phyloP scores from a whole-genome alignment of 1,140 invertebrate species.

The Calliopsis andreniformis region DNA sequence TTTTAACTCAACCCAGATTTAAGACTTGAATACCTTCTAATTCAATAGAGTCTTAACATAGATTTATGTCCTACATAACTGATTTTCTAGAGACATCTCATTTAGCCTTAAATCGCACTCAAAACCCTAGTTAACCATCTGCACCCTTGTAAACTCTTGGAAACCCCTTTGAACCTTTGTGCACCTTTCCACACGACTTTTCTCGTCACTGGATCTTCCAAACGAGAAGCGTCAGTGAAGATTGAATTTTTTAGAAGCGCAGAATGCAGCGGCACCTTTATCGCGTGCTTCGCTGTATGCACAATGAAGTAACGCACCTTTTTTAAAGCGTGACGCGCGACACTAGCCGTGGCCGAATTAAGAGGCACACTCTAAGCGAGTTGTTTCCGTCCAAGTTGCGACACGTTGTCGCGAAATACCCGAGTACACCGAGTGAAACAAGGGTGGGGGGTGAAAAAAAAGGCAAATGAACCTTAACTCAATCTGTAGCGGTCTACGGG shows the following conservation, averaged over 20 bases:
- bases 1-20: no score
- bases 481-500: slow-evolving; percentile 58
- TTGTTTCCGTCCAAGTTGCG: slow-evolving; percentile 65
- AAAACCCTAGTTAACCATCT: no score
- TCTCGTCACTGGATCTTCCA: no score
- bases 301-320: slow-evolving; percentile 56
- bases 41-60: no score
- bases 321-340: slow-evolving; percentile 56
- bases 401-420: slow-evolving; percentile 57
- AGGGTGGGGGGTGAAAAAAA: slow-evolving; percentile 6
- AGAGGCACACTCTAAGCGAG: slow-evolving; percentile 61
- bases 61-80: no score
- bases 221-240: neutral
- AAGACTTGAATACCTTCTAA: no score
- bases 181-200: no score
- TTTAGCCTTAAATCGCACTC: no score
- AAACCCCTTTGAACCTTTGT: no score
- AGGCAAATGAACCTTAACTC: slow-evolving; percentile 63
- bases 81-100: no score
- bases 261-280: slow-evolving; percentile 5
- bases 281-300: slow-evolving; percentile 34
- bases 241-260: slow-evolving; percentile 28
- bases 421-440: slow-evolving; percentile 17
- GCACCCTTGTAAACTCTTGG: no score
- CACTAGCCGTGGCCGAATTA: slow-evolving; percentile 55